Percentiles rank a stretch among this genome's conserved stretches.
Evolutionary conservation across 2,113 vertebrate genomes (phyloP).

Genomic region (Dipodomys stephensi): DNA sequence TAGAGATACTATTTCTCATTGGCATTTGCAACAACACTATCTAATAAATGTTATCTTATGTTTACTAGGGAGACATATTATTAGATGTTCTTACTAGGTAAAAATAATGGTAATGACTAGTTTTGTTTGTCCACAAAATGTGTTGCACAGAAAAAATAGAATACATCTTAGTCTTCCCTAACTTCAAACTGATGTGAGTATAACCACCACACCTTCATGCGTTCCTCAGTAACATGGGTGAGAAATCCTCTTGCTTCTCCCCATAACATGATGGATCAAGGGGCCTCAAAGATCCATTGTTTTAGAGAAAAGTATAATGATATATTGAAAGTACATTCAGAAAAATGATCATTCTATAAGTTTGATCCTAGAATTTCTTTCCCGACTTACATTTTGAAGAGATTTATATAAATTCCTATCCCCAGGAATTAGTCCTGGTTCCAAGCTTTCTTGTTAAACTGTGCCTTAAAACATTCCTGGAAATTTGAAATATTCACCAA

Average conservation of each 20-base stretch:
- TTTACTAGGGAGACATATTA: too few species aligned
- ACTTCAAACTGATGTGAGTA: background rate
- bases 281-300: background rate
- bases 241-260: background rate
- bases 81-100: background rate
- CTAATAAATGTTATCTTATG: background rate
- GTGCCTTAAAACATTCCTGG: conserved; percentile 10
- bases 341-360: background rate
- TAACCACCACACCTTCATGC: background rate
- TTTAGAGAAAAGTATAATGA: conserved; percentile 15
- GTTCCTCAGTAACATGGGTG: background rate
- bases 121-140: background rate
- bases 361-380: background rate
- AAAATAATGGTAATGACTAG: conserved; percentile 33
- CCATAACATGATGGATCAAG: background rate
- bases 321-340: background rate
- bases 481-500: conserved; percentile 18
- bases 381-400: background rate
- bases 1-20: background rate
- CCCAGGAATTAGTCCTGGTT: background rate
- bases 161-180: background rate
- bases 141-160: conserved; percentile 4
- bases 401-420: background rate
- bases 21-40: background rate
- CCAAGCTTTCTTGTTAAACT: background rate